Base-by-base conservation (phyloP, 1,140 invertebrate species). In the Zeugodacus cucurbitae region DNA sequence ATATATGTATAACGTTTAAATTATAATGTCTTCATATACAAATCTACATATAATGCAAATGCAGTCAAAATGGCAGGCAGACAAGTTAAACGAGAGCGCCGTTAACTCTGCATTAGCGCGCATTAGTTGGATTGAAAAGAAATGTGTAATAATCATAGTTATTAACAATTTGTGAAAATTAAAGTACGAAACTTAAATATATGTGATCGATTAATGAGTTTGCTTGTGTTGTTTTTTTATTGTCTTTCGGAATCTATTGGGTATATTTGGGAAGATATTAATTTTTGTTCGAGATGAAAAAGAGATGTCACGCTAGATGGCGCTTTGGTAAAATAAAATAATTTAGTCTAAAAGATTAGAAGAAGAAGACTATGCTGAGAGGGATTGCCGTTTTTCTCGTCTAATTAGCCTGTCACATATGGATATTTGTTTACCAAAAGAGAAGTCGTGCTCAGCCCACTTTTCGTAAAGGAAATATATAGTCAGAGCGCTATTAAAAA, bases 171-270 rank as follows among this genome's bases (percentile, higher is more conserved):
- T 87, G 64, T 57, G 62, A 74, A 74, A 86, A 88, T 57, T 87
- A 78, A 88, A 78, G 78, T 59, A 87, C 34, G 41, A 88, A 87
- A 88, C 44, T 86, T 86, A 70, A 74, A 54, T 88, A 88, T 62
- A 88, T 88, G 37, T 88, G 78, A 86, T 85, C 78, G 57, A 87
- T 74, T 74, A 74, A 74, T 74, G 41, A 74, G n/a, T 37, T 20
- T n/a, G n/a, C n/a, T 0, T 29, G 11, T 67, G 6, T 2, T 74
- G 67, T n/a, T 6, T 74, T 74, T 74, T 37, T 22, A 74, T 37
- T 41, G 17, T 1, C 67, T n/a, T 34, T 5, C 48, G 22, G 5
- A 8, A 26, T 26, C 8, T 0, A 26, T 62, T 8, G 14, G 14
- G 48, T 4, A 1, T 48, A 11, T 11, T 11, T 11, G 8, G 44